Conservation (phyloP, 2,888 invertebrate genomes). For the Pyrocoelia pectoralis region DNA sequence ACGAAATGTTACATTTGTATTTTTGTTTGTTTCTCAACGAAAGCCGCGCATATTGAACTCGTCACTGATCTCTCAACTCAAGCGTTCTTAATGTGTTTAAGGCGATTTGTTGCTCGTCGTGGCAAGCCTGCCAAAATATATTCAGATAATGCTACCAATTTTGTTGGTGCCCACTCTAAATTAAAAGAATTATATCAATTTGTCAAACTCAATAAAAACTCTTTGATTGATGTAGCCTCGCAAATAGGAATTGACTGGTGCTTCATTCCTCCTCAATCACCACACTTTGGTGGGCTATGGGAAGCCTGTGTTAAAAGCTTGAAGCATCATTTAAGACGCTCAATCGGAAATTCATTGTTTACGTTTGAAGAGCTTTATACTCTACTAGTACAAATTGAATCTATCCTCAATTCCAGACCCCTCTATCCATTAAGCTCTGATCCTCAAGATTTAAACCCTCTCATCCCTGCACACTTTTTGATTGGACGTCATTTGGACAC, state of each 20-base stretch:
- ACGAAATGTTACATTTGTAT: conserved; percentile 39
- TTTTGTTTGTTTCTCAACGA: conserved; percentile 40
- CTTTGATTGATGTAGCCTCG: neutral
- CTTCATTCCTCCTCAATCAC: conserved; percentile 39
- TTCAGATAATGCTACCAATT: conserved; percentile 40
- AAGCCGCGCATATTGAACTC: conserved; percentile 39
- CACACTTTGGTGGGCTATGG: conserved; percentile 17
- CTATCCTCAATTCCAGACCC: conserved; percentile 39
- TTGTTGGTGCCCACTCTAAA: conserved; percentile 36
- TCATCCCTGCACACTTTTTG: conserved; percentile 38
- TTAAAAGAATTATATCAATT: conserved; percentile 27
- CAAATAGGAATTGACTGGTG: conserved; percentile 38
- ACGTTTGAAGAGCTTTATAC: conserved; percentile 35
- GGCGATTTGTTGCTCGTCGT: conserved; percentile 37
- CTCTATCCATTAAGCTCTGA: conserved; percentile 33
- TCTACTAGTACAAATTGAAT: conserved; percentile 37
- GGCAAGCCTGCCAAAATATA: conserved; percentile 37
- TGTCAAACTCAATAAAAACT: neutral
- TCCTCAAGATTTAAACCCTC: conserved; percentile 19
- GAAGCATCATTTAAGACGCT: conserved; percentile 23
- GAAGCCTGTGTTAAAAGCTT: conserved; percentile 40
- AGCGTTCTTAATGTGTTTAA: conserved; percentile 34
- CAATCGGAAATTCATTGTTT: conserved; percentile 16
- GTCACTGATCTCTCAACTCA: conserved; percentile 30
- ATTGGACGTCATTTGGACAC: conserved; percentile 29